Conservation (phyloP, 2,888 invertebrate species). For the Philonicus albiceps region DNA sequence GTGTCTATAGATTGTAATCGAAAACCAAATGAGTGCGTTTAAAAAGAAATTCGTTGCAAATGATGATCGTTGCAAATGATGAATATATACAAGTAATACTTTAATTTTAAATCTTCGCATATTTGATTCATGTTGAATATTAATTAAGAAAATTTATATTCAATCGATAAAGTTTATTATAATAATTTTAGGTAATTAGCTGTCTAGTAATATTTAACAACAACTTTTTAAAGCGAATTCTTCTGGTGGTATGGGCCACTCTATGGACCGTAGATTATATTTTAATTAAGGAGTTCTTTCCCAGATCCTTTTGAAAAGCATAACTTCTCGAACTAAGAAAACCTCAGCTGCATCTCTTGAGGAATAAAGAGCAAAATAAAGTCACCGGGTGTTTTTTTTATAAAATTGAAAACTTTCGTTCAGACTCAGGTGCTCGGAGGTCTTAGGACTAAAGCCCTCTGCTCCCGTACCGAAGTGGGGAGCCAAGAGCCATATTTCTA, state of each 20-base stretch:
- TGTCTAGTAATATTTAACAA: too few species aligned
- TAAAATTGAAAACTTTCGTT: slow-evolving; percentile 23
- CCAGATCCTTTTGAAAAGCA: background rate
- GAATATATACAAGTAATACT: too few species aligned
- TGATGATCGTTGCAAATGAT: too few species aligned
- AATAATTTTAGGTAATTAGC: too few species aligned
- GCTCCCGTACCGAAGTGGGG: background rate
- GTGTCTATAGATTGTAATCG: too few species aligned
- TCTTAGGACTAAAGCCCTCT: slow-evolving; percentile 44
- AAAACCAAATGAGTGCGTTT: too few species aligned
- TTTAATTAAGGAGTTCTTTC: background rate
- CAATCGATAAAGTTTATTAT: too few species aligned
- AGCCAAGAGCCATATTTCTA: background rate
- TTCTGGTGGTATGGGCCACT: background rate
- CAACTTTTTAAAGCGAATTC: background rate
- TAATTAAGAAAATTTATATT: too few species aligned
- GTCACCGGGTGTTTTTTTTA: slow-evolving; percentile 15
- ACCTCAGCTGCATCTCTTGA: slow-evolving; percentile 4
- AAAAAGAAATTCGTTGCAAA: too few species aligned
- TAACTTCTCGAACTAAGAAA: background rate
- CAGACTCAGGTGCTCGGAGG: slow-evolving; percentile 44
- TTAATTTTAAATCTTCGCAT: too few species aligned
- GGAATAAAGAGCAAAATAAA: background rate
- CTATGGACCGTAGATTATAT: background rate
- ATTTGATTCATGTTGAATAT: too few species aligned